Base-by-base conservation (phyloP, 2,113 vertebrate species). In the Semnornis frantzii region DNA sequence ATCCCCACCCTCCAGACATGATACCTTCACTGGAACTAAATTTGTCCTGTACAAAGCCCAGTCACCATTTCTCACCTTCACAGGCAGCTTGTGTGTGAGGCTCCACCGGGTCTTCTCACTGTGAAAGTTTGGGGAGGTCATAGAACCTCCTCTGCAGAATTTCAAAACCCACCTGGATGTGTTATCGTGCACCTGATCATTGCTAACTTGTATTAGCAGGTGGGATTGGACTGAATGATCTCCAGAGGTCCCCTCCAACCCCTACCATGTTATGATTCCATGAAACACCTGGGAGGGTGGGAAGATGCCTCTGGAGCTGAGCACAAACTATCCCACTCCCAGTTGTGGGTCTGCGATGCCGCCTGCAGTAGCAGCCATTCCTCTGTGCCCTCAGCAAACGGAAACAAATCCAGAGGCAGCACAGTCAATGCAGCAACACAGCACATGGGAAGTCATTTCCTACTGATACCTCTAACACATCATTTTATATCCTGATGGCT, bases 391-490 rank as follows among this genome's bases (percentile, higher is more conserved):
- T 20, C 1, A 0, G 75, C 89, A 85, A 75, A 77, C 64, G 85
- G 92, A 89, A 95, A 80, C 20, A 69, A 90, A 90, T 94, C 24
- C 71, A 90, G 78, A 83, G 74, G 62, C 70, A 73, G 44, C 1
- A 0, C 68, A 80, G 79, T 58, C 75, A 78, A 24, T 2, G 19
- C 54, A 84, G 70, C 63, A 84, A 18, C 0, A 20, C 60, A 42
- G 71, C 87, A 65, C 76, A 58, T 20, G 75, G 74, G 77, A 90
- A 89, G 89, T 62, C 3, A 88, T 91, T 94, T 91, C 81, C 77
- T 79, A 81, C 70, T 75, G 90, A 95, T 86, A 86, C 87, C 83
- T 94, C 93, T 85, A 93, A 93, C 85, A 89, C 78, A 78, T 93
- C 52, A 83, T 93, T 92, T 87, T 93, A 5, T 77, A 87, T 80